Percentiles rank a stretch among this genome's conserved stretches.
phyloP scores from a whole-genome alignment of 2,797 vertebrate genomes.

The Phataginus tricuspis region DNA sequence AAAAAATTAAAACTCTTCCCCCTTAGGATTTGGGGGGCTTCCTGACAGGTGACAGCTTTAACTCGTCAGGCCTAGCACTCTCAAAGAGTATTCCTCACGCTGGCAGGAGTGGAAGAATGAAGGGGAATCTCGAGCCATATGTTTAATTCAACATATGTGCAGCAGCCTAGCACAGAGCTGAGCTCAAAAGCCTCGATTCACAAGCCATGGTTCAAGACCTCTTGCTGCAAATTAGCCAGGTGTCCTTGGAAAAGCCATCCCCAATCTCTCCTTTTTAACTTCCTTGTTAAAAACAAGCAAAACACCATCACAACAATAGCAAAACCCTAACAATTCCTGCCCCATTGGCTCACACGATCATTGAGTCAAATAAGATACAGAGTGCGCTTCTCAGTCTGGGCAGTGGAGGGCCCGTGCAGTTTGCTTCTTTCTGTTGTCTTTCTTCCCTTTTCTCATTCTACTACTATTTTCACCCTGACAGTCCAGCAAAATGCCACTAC shows the following conservation, averaged over 20 bases:
- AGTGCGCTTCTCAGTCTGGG: fast-evolving
- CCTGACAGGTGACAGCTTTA: background rate
- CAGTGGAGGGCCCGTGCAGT: background rate
- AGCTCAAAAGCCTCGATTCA: background rate
- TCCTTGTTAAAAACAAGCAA: background rate
- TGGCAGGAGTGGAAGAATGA: background rate
- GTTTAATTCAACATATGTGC: background rate
- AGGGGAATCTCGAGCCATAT: background rate
- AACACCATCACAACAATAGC: background rate
- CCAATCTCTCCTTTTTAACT: background rate
- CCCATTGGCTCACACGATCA: background rate
- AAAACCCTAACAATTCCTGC: background rate
- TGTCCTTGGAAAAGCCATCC: background rate
- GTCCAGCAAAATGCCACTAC: background rate
- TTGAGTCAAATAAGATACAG: background rate
- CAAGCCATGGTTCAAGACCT: background rate
- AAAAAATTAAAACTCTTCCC: background rate
- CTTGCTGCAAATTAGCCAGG: background rate
- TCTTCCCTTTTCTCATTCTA: background rate
- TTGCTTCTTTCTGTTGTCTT: background rate
- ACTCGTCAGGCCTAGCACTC: background rate
- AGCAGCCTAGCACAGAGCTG: background rate
- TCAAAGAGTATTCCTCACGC: background rate
- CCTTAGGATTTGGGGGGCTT: background rate
- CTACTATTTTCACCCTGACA: background rate